A percentile compares a stretch with the other conserved stretches of the same genome.
phyloP scores from a whole-genome alignment of 1,140 invertebrate species.

The Oreohelix idahoensis region DNA sequence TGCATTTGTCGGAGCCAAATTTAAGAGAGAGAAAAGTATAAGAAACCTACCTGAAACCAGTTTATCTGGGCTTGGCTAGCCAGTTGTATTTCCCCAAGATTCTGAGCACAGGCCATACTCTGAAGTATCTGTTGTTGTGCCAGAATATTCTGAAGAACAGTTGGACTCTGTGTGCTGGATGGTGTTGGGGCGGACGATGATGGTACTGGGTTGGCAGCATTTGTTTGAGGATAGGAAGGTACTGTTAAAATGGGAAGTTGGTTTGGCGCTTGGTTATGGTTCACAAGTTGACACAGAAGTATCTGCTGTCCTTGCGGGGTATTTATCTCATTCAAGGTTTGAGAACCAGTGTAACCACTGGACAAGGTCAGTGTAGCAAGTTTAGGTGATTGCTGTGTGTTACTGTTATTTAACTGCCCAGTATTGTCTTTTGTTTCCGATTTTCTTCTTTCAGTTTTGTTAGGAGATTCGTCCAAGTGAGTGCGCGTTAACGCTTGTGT shows the following conservation, averaged over 20 bases:
- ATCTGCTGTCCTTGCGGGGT: constrained; percentile 42
- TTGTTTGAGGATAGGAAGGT: constrained; percentile 71
- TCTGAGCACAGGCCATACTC: constrained; percentile 19
- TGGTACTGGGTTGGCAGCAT: constrained; percentile 72
- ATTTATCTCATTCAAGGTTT: constrained; percentile 45
- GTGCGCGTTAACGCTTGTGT: background rate
- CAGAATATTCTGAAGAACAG: constrained; percentile 50
- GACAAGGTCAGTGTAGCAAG: constrained; percentile 34
- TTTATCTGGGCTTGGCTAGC: constrained; percentile 57
- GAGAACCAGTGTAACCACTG: background rate
- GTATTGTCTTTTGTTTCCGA: background rate
- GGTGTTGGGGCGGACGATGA: constrained; percentile 68
- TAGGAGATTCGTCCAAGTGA: constrained; percentile 3
- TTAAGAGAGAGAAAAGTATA: no score
- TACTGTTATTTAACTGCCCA: background rate
- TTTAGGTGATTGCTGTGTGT: background rate
- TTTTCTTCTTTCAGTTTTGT: background rate
- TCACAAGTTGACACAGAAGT: constrained; percentile 26
- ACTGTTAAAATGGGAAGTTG: constrained; percentile 28
- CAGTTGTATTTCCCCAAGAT: constrained; percentile 41
- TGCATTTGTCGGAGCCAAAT: no score
- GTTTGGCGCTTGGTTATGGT: constrained; percentile 27
- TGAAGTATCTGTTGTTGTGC: constrained; percentile 47
- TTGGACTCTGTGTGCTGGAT: constrained; percentile 60
- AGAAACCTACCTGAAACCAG: constrained; percentile 54